These are phyloP conservation scores for Lonchura striata DNA, from an alignment of 2,113 vertebrate species.

Conservation along the genomic window DNA sequence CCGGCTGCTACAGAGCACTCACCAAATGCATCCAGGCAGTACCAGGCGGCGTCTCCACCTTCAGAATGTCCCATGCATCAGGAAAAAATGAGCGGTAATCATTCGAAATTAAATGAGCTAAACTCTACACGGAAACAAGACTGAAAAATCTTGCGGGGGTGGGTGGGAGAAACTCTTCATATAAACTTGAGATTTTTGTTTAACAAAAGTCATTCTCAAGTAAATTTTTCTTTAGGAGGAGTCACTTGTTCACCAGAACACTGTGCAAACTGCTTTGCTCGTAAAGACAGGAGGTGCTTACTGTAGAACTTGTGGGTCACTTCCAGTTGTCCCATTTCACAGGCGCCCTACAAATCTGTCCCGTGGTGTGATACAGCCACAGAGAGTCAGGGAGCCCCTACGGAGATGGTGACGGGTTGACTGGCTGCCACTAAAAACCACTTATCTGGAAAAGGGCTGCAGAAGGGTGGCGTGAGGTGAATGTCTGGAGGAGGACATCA, in stretches of 20 bases:
- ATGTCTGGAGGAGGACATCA: background rate
- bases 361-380: accelerated
- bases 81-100: constrained; percentile 65
- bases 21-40: background rate
- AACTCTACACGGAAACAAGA: accelerated
- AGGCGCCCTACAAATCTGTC: background rate
- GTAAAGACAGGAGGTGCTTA: background rate
- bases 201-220: background rate
- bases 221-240: background rate
- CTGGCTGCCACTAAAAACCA: accelerated
- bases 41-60: background rate
- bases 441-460: background rate
- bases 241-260: background rate
- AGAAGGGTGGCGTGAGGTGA: background rate
- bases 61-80: constrained; percentile 82
- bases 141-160: background rate
- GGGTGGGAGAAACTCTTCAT: background rate
- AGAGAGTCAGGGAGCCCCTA: accelerated
- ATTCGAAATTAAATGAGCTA: background rate
- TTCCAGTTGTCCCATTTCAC: accelerated
- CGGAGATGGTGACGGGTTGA: background rate
- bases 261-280: background rate
- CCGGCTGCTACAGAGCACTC: constrained; percentile 49
- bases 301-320: background rate
- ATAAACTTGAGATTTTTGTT: background rate